Conservation (phyloP, 2,797 vertebrate genomes). For the Scolopax rusticola region DNA sequence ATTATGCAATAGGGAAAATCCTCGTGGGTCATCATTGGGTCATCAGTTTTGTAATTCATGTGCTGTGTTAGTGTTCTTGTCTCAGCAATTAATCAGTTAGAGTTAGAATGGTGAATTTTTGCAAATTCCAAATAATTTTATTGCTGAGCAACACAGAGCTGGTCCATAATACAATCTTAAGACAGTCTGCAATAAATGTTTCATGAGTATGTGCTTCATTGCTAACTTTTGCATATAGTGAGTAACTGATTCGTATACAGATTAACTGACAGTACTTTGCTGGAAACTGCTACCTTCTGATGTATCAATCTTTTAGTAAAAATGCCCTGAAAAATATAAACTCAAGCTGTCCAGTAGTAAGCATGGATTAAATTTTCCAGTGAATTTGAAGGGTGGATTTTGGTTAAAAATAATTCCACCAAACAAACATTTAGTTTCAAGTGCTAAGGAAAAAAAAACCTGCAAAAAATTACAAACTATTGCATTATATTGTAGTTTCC, state of each 20-base stretch:
- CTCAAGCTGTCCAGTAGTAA: background rate
- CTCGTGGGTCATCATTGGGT: background rate
- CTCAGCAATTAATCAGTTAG: background rate
- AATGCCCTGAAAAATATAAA: background rate
- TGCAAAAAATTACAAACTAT: background rate
- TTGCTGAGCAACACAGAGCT: background rate
- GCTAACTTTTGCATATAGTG: background rate
- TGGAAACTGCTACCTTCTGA: background rate
- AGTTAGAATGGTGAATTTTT: background rate
- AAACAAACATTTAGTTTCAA: background rate
- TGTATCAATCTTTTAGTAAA: background rate
- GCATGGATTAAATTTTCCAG: background rate
- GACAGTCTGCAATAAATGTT: background rate
- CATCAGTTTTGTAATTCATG: background rate
- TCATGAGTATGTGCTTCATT: background rate
- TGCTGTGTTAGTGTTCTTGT: background rate
- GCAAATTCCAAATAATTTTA: background rate
- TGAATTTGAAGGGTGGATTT: background rate
- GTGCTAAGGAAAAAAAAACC: background rate
- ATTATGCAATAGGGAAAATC: background rate
- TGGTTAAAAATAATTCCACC: background rate
- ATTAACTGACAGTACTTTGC: background rate
- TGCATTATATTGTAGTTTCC: background rate
- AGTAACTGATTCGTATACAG: background rate
- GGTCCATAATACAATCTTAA: background rate